phyloP scores from a whole-genome alignment of 2,888 invertebrate species.

The Cordilura impudica region DNA sequence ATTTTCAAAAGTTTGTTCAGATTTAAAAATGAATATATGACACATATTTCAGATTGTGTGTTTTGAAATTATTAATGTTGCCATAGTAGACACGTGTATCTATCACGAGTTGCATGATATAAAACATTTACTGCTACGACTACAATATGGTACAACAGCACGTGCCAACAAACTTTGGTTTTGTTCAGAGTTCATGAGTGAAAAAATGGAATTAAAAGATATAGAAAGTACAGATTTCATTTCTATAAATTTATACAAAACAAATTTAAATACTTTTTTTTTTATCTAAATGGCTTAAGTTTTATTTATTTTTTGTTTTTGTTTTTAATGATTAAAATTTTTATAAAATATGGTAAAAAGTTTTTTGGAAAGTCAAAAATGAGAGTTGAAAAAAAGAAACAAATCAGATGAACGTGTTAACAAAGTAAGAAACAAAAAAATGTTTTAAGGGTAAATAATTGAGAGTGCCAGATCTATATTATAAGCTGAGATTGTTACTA shows the following conservation, averaged over 20 bases:
- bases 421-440: conserved; percentile 6
- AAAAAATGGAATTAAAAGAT: neutral
- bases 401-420: conserved; percentile 53
- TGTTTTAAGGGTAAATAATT: conserved; percentile 30
- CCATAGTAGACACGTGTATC: conserved; percentile 10
- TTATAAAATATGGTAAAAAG: conserved; percentile 39
- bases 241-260: conserved; percentile 1
- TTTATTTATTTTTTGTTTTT: conserved; percentile 38
- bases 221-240: conserved; percentile 45
- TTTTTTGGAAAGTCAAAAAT: conserved; percentile 56
- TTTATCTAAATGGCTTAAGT: conserved; percentile 43
- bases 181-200: neutral
- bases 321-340: conserved; percentile 33
- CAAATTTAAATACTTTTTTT: conserved; percentile 18
- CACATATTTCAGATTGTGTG: neutral
- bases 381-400: neutral
- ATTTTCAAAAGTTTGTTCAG: neutral
- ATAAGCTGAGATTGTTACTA: no score
- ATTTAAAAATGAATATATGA: conserved; percentile 7
- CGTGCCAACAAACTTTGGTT: conserved; percentile 39
- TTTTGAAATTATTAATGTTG: neutral
- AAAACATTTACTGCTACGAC: neutral
- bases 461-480: no score
- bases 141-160: conserved; percentile 28
- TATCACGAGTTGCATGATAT: conserved; percentile 1